A percentile compares a stretch with the other conserved stretches of the same genome.
phyloP scores from a whole-genome alignment of 64 coral and sea anemone species.

The Pocillopora damicornis region DNA sequence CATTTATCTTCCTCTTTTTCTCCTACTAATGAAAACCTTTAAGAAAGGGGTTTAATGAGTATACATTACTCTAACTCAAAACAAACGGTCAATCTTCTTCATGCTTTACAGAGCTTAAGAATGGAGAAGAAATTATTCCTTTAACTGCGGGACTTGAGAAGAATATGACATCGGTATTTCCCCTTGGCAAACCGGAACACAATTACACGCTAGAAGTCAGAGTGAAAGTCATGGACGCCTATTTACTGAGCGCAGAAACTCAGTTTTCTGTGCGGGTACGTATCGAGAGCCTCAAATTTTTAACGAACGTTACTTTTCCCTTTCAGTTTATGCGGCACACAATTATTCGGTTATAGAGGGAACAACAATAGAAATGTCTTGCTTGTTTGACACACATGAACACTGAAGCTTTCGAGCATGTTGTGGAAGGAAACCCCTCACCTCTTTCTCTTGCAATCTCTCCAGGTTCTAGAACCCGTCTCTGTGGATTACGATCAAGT shows the following conservation, averaged over 20 bases:
- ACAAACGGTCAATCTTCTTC: background rate
- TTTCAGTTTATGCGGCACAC: too few relatives aligned
- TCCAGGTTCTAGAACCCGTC: conserved; percentile 46
- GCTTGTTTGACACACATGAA: too few relatives aligned
- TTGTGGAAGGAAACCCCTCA: too few relatives aligned
- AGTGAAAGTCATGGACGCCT: conserved; percentile 77
- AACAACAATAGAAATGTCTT: too few relatives aligned
- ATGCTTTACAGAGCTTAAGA: conserved; percentile 45
- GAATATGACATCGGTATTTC: conserved; percentile 48
- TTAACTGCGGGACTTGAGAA: conserved; percentile 55
- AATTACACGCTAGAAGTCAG: conserved; percentile 77
- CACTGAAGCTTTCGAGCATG: too few relatives aligned
- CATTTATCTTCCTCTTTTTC: too few relatives aligned
- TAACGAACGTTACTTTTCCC: too few relatives aligned
- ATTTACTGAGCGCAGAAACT: conserved; percentile 33
- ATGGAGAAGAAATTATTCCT: conserved; percentile 55
- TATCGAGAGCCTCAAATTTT: too few relatives aligned
- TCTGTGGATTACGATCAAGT: conserved; percentile 46
- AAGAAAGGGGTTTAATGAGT: too few relatives aligned
- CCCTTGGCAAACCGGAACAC: conserved; percentile 62
- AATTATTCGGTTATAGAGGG: too few relatives aligned
- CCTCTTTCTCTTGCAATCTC: background rate
- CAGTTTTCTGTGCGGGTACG: conserved; percentile 55
- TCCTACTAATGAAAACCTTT: too few relatives aligned
- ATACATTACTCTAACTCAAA: too few relatives aligned